Percentiles rank a stretch among this genome's conserved stretches.
These are phyloP conservation scores for Cololabis saira DNA, from an alignment of 2,113 vertebrate genomes.

Conservation along the genomic window DNA sequence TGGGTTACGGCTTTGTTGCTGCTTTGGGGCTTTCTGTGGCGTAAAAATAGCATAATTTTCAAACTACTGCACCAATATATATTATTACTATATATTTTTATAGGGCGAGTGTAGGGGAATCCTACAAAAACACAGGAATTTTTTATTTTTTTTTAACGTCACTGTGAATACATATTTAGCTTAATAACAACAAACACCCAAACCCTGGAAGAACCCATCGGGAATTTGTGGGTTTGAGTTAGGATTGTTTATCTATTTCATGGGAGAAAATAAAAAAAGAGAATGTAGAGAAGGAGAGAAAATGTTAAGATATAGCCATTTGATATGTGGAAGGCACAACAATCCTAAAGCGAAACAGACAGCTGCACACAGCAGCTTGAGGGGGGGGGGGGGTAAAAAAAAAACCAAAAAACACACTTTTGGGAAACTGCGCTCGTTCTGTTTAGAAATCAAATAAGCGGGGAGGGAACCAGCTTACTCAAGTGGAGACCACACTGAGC, in stretches of 20 bases:
- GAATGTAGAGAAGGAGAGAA: neutral
- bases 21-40: constrained; percentile 4
- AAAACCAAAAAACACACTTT: constrained; percentile 60
- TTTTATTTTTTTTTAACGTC: neutral
- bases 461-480: constrained; percentile 46
- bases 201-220: constrained; percentile 14
- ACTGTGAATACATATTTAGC: constrained; percentile 13
- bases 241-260: constrained; percentile 29
- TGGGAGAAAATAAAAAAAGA: constrained; percentile 6
- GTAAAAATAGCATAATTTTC: too few species aligned
- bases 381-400: constrained; percentile 9
- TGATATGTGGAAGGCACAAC: constrained; percentile 56
- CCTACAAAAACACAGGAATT: too few species aligned
- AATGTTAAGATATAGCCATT: constrained; percentile 33
- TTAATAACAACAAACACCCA: constrained; percentile 21
- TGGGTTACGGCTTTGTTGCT: constrained; percentile 15
- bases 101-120: too few species aligned
- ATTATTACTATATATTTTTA: too few species aligned
- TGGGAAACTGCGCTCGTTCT: constrained; percentile 51
- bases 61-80: too few species aligned
- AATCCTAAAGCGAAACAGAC: constrained; percentile 69
- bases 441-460: constrained; percentile 69
- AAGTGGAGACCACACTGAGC: constrained; percentile 31
- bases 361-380: constrained; percentile 51
- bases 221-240: neutral